phyloP scores from a whole-genome alignment of 1,140 invertebrate species.

The Nasonia longicornis region DNA sequence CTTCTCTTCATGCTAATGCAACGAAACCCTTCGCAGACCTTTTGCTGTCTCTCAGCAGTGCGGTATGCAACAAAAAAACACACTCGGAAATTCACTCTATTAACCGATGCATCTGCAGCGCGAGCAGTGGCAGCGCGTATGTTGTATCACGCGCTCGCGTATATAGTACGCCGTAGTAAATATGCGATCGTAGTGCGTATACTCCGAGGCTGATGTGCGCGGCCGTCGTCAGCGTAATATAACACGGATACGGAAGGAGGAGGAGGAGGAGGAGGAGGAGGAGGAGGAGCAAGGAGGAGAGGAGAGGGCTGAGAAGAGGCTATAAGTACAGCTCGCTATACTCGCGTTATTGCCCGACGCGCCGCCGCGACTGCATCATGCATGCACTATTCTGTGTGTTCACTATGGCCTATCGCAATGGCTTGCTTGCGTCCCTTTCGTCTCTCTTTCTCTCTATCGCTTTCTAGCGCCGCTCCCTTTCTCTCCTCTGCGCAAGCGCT shows the following conservation, averaged over 20 bases:
- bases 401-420: not conserved
- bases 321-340: no score
- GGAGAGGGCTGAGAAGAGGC: no score
- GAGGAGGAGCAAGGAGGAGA: no score
- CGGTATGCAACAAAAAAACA: not conserved
- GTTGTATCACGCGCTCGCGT: slow-evolving; percentile 2
- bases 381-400: not conserved
- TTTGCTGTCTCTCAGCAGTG: not conserved
- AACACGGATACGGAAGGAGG: not conserved
- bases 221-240: not conserved
- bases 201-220: not conserved
- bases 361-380: not conserved
- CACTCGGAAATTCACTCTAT: not conserved
- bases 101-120: not conserved
- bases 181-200: not conserved
- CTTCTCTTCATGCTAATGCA: not conserved
- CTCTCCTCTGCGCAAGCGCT: not conserved
- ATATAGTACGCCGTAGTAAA: not conserved
- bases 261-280: no score
- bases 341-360: not conserved
- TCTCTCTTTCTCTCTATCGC: slow-evolving; percentile 2
- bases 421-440: not conserved
- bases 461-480: slow-evolving; percentile 2
- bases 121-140: not conserved
- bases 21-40: not conserved